Evolutionary conservation across 2,797 vertebrate genomes (phyloP).

Genomic region (Gymnocypris eckloni): DNA sequence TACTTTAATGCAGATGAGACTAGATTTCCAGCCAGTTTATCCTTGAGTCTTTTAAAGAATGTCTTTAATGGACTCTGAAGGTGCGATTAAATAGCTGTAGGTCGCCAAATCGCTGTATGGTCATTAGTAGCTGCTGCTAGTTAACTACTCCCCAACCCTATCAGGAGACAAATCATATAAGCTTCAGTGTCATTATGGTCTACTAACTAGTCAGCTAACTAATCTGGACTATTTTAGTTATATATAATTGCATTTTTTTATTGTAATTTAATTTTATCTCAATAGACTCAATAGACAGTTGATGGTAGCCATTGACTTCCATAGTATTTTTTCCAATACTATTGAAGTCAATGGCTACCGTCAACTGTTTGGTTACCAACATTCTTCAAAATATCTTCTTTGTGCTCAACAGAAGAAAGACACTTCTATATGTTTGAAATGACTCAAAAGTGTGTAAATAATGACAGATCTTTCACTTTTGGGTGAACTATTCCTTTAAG

Average conservation of each 20-base stretch:
- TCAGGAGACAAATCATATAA: neutral
- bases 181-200: neutral
- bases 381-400: neutral
- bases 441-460: neutral
- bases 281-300: neutral
- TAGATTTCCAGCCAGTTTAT: constrained; percentile 25
- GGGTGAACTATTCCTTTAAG: neutral
- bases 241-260: neutral
- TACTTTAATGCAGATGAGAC: constrained; percentile 41
- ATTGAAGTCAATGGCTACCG: neutral
- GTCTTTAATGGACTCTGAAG: constrained; percentile 4
- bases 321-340: neutral
- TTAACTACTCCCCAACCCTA: neutral
- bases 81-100: neutral
- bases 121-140: neutral
- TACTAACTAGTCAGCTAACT: neutral
- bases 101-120: neutral
- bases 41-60: constrained; percentile 16
- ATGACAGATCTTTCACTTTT: neutral
- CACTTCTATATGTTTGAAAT: neutral
- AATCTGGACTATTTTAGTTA: neutral
- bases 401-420: neutral
- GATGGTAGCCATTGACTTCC: neutral
- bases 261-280: neutral
- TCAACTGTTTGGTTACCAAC: neutral